Conservation (phyloP, 92 coral and sea anemone species). For the Actinostola sp. region DNA sequence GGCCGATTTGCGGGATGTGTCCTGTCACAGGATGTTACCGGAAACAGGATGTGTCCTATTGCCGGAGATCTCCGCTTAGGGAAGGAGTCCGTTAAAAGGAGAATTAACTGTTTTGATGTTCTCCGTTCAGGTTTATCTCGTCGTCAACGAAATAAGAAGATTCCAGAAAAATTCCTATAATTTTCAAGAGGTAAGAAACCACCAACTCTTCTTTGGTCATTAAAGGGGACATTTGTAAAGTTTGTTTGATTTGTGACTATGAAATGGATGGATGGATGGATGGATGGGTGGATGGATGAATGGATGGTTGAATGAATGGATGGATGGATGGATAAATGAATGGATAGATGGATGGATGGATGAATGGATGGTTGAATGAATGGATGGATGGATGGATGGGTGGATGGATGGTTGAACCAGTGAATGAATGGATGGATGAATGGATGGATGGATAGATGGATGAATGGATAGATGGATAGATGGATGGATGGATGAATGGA, state of each 20-base stretch:
- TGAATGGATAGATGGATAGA: neutral
- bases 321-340: neutral
- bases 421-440: neutral
- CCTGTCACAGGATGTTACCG: no score
- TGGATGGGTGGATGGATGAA: neutral
- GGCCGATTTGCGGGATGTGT: no score
- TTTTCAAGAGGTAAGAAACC: constrained; percentile 83
- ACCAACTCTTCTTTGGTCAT: neutral
- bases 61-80: neutral
- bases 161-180: constrained; percentile 91
- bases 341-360: neutral
- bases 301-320: neutral
- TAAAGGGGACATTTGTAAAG: neutral
- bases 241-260: neutral
- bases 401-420: neutral
- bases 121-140: constrained; percentile 66
- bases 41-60: no score
- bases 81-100: no score
- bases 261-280: neutral
- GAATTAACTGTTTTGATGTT: neutral
- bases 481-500: neutral
- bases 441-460: neutral
- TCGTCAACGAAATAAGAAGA: constrained; percentile 86
- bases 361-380: neutral
- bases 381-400: no score